Conservation (phyloP, 1,140 invertebrate species). For the Drosophila malerkotliana region DNA sequence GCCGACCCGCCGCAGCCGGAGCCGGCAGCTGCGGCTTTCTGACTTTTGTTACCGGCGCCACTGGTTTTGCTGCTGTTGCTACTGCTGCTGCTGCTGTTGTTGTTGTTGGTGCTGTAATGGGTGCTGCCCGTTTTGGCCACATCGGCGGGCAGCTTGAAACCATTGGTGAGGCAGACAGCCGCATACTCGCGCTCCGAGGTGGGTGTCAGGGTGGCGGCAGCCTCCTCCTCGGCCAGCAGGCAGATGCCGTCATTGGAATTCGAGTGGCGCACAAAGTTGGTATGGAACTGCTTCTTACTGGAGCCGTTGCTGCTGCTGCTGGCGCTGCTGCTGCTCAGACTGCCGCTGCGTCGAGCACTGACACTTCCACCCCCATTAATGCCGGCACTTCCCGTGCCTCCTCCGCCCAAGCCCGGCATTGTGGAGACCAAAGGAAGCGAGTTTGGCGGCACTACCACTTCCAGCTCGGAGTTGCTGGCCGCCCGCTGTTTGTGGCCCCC, state of each 20-base stretch:
- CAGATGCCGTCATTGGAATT: conserved; percentile 82
- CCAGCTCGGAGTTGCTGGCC: conserved; percentile 51
- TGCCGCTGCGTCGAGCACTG: conserved; percentile 61
- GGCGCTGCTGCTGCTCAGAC: conserved; percentile 73
- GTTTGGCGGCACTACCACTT: conserved; percentile 67
- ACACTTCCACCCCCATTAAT: conserved; percentile 19
- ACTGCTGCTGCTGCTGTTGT: conserved; percentile 36
- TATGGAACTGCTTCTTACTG: conserved; percentile 75
- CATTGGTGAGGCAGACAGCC: conserved; percentile 64
- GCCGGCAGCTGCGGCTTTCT: too few species aligned
- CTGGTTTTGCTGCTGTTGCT: conserved; percentile 30
- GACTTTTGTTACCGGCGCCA: not conserved
- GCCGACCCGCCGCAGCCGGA: conserved; percentile 6
- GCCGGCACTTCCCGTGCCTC: conserved; percentile 13
- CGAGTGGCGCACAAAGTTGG: conserved; percentile 76
- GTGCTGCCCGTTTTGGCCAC: conserved; percentile 37
- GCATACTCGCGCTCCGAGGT: conserved; percentile 74
- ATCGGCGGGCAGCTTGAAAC: conserved; percentile 72
- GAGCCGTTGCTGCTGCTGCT: conserved; percentile 66
- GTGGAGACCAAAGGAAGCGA: conserved; percentile 65
- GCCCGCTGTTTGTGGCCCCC: conserved; percentile 66
- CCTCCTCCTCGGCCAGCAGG: conserved; percentile 76
- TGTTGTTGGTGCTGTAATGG: conserved; percentile 29
- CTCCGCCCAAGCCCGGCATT: conserved; percentile 49
- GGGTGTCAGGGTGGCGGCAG: conserved; percentile 75